phyloP scores from a whole-genome alignment of 2,888 invertebrate genomes.

The Caenorhabditis panamensis region DNA sequence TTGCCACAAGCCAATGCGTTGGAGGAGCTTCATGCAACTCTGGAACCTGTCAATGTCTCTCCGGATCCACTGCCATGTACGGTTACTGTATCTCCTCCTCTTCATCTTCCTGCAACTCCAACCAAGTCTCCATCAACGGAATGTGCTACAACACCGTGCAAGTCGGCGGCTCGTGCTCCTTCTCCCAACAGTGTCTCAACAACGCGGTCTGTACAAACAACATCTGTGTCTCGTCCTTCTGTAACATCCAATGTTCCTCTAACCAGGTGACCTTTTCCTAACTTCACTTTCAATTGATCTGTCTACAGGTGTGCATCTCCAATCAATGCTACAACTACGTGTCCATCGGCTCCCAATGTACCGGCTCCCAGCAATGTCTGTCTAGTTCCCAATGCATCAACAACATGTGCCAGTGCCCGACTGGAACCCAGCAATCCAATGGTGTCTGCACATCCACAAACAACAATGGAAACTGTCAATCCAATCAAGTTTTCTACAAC shows the following conservation, averaged over 20 bases:
- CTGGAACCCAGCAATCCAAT: constrained; percentile 31
- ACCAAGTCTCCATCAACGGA: constrained; percentile 51
- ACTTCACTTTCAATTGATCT: constrained; percentile 8
- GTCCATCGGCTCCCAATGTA: constrained; percentile 47
- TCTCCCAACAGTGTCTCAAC: constrained; percentile 67
- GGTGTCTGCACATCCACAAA: constrained; percentile 48
- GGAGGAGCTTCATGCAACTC: constrained; percentile 61
- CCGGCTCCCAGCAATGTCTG: constrained; percentile 58
- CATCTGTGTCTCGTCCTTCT: constrained; percentile 44
- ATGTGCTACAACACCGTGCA: constrained; percentile 64
- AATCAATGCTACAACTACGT: constrained; percentile 59
- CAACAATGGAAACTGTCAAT: constrained; percentile 40
- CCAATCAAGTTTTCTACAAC: constrained; percentile 40
- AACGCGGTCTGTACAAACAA: constrained; percentile 57
- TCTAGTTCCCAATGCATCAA: constrained; percentile 54
- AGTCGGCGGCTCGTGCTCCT: constrained; percentile 65
- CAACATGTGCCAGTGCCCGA: constrained; percentile 53
- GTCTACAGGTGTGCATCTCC: constrained; percentile 51
- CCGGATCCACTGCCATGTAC: constrained; percentile 58
- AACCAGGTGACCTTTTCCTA: constrained; percentile 29
- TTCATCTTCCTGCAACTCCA: constrained; percentile 32
- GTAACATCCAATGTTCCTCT: constrained; percentile 34
- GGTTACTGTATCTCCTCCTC: constrained; percentile 61
- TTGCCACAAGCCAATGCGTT: constrained; percentile 61
- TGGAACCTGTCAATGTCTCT: constrained; percentile 49